Base-by-base conservation (phyloP, 1,140 invertebrate genomes). In the Pseudobourletiella spinata region DNA sequence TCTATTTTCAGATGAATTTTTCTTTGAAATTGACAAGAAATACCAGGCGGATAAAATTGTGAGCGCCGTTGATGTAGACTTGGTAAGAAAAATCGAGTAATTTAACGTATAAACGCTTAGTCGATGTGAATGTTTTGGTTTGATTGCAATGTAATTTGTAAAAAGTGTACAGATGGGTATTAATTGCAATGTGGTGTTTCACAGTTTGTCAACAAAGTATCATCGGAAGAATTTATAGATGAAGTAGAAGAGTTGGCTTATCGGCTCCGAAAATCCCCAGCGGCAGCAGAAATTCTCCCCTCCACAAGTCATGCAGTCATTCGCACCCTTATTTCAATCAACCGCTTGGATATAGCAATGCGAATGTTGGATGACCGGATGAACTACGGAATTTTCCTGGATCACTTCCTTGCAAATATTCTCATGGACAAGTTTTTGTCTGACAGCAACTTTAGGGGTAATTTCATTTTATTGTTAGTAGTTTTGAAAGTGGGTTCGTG, bases 341-440 rank as follows among this genome's bases (percentile, higher is more conserved):
- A 79, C 0, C 75, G 81, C 62, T 66, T 72, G 28, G 75, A 88
- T 15, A 79, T 85, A 28, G 75, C 95, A 15, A 67, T 92, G 1
- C 73, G 80, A 24, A 79, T 93, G 16, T 74, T 97, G 16, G 81
- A 86, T 69, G 85, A 93, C 72, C 82, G 91, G 51, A 74, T 92
- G 14, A 87, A 87, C 71, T 96, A 89, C 77, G 94, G 95, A 1
- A 75, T 98, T 29, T 95, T 96, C 72, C 80, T 89, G 16, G 90
- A 97, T 76, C 74, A 84, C 58, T 86, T 85, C 69, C 77, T 81
- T 42, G 84, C 83, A 43, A 92, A 91, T 76, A 76, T 95, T 16
- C 74, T 94, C n/a, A 80, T 97, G 77, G 84, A 95, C 71, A 76
- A 80, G 30, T 86, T 91, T 67, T 74, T 95, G 20, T 83, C 86